Percentiles rank a stretch among this genome's conserved stretches.
Conservation (phyloP, 2,797 vertebrate genomes). For the Argya squamiceps region DNA sequence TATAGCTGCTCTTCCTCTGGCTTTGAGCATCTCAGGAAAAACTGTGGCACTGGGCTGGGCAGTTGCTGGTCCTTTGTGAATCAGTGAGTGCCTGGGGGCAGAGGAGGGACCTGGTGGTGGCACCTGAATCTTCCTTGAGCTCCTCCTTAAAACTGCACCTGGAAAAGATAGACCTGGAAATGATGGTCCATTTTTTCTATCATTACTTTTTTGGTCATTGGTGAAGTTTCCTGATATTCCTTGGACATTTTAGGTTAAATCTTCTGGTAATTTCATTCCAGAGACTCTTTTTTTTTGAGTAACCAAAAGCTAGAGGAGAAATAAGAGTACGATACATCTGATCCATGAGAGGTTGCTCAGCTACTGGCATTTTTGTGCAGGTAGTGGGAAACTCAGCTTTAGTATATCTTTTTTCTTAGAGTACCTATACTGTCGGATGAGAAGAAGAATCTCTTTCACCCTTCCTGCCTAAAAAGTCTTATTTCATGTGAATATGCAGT, state of each 20-base stretch:
- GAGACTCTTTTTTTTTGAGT: not conserved
- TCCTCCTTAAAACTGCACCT: not conserved
- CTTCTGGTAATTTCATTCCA: not conserved
- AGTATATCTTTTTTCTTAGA: not conserved
- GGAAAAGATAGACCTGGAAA: not conserved
- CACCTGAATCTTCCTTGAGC: not conserved
- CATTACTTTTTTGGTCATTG: not conserved
- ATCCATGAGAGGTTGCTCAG: not conserved
- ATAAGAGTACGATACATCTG: not conserved
- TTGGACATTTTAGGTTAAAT: not conserved
- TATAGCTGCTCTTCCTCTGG: not conserved
- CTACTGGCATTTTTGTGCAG: not conserved
- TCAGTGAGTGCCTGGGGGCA: not conserved
- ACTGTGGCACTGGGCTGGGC: not conserved
- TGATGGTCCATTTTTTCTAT: not conserved
- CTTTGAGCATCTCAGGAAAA: not conserved
- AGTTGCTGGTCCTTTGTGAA: not conserved
- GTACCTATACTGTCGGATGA: not conserved
- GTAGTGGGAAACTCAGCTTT: not conserved
- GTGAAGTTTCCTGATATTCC: not conserved
- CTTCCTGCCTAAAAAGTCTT: not conserved
- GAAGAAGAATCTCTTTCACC: not conserved
- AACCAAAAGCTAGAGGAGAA: not conserved
- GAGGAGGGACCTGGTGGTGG: constrained; percentile 6
- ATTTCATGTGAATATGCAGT: not conserved